These are phyloP conservation scores for Neomonachus schauinslandi DNA, from an alignment of 2,113 vertebrate genomes.

Conservation along the genomic window DNA sequence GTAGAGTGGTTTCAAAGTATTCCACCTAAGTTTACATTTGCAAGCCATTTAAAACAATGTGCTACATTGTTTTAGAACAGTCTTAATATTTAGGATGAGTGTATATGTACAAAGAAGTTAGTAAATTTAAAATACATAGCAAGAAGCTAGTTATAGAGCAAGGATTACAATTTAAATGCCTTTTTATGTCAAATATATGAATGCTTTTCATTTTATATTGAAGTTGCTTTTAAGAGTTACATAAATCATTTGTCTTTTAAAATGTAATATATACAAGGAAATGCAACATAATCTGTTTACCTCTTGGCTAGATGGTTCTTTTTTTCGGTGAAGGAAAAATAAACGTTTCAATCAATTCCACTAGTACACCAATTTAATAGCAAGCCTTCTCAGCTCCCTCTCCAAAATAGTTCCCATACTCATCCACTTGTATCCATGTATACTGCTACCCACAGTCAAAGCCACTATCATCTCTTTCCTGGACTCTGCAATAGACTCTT, in stretches of 20 bases:
- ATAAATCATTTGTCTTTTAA: conserved; percentile 29
- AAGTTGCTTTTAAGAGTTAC: conserved; percentile 22
- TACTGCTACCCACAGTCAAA: neutral
- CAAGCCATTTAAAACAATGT: conserved; percentile 48
- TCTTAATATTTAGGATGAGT: conserved; percentile 38
- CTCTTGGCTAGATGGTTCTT: neutral
- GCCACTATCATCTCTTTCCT: neutral
- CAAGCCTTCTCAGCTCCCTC: neutral
- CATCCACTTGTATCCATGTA: neutral
- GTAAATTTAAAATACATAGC: neutral
- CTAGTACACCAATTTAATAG: neutral
- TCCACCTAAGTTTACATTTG: conserved; percentile 21
- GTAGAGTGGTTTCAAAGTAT: neutral
- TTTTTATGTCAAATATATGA: neutral
- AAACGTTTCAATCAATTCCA: neutral
- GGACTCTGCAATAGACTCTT: neutral
- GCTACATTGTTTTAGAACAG: neutral
- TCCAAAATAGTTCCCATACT: neutral
- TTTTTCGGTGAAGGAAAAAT: conserved; percentile 22
- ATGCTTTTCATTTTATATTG: neutral
- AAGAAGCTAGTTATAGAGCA: neutral
- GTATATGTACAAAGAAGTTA: neutral
- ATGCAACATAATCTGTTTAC: conserved; percentile 17
- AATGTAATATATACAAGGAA: conserved; percentile 35
- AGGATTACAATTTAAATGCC: neutral